These are phyloP conservation scores for Shargacucullia verbasci DNA, from an alignment of 2,888 invertebrate species.

Conservation along the genomic window DNA sequence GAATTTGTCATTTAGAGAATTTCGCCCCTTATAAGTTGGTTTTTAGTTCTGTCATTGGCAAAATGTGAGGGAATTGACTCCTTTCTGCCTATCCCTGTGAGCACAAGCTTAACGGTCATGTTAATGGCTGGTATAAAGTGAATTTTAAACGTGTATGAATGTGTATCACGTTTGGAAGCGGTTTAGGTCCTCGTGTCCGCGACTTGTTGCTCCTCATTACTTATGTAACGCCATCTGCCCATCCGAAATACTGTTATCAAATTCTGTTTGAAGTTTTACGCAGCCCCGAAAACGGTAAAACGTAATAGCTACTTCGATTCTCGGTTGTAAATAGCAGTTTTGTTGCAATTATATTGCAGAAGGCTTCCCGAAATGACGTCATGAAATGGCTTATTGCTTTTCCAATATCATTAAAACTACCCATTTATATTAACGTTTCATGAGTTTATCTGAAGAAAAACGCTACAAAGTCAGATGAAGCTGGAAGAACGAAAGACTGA, in stretches of 20 bases:
- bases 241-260: conserved; percentile 18
- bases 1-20: too few species aligned
- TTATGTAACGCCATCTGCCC: conserved; percentile 20
- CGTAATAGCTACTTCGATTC: background rate
- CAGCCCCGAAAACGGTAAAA: background rate
- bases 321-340: background rate
- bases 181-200: conserved; percentile 15
- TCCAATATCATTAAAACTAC: conserved; percentile 22
- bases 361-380: background rate
- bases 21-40: too few species aligned
- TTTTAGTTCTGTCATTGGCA: too few species aligned
- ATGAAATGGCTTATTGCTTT: conserved; percentile 14
- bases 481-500: conserved; percentile 31
- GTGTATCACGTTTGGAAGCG: conserved; percentile 7
- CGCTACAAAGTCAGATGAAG: conserved; percentile 39
- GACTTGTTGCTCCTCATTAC: conserved; percentile 50
- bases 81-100: too few species aligned
- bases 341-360: background rate
- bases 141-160: conserved; percentile 12
- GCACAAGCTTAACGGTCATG: too few species aligned
- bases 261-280: conserved; percentile 14
- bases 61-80: too few species aligned
- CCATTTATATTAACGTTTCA: conserved; percentile 32
- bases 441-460: conserved; percentile 12
- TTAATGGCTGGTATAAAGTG: conserved; percentile 3